A percentile compares a stretch with the other conserved stretches of the same genome.
Conservation (phyloP, 2,113 vertebrate genomes). For the Larimichthys polyactis region DNA sequence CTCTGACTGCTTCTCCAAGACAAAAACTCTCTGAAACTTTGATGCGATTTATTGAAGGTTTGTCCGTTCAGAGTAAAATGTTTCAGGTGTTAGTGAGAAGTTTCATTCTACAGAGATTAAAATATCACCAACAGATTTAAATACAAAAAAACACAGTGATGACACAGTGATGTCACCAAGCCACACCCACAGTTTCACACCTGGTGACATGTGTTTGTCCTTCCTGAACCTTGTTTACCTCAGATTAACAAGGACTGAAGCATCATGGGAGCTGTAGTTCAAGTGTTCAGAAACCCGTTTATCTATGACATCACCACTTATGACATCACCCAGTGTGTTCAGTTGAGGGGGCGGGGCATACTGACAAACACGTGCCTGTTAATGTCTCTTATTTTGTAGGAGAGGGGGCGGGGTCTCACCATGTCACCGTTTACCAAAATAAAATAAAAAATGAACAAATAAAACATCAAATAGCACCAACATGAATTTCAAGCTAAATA, state of each 20-base stretch:
- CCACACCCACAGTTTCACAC: conserved; percentile 3
- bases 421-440: conserved; percentile 45
- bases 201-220: not conserved
- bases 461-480: conserved; percentile 74
- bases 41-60: conserved; percentile 65
- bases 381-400: conserved; percentile 29
- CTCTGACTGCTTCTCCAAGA: too few species aligned
- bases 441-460: conserved; percentile 39
- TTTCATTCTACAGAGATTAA: conserved; percentile 62
- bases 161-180: not conserved
- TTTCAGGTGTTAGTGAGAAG: conserved; percentile 62
- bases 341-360: not conserved
- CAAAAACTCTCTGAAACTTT: conserved; percentile 18
- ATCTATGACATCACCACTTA: not conserved
- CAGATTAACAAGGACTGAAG: not conserved
- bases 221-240: too few species aligned
- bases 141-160: conserved; percentile 28
- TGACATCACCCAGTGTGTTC: not conserved
- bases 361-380: not conserved
- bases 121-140: conserved; percentile 58
- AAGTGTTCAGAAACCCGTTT: not conserved
- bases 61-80: conserved; percentile 42
- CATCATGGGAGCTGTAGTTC: conserved; percentile 44
- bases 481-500: conserved; percentile 78
- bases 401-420: conserved; percentile 21